Conservation (phyloP, 1,140 invertebrate genomes). For the Ceratitis capitata region DNA sequence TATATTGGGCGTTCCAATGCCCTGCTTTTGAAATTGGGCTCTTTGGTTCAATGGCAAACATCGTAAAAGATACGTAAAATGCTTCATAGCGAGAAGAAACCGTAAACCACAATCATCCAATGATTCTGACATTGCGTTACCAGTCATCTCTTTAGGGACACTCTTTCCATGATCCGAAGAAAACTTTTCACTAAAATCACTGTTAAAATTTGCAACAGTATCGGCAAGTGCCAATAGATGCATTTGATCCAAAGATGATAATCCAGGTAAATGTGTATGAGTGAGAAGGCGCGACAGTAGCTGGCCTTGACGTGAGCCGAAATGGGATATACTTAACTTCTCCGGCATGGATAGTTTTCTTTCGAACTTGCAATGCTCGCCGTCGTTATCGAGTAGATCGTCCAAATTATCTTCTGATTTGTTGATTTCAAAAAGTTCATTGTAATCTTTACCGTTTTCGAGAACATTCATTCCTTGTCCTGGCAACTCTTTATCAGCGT, state of each 20-base stretch:
- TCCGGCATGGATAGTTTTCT: constrained; percentile 75
- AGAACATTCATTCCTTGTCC: constrained; percentile 67
- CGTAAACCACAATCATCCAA: constrained; percentile 97
- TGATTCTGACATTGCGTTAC: constrained; percentile 76
- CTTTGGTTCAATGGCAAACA: constrained; percentile 91
- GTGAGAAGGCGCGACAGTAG: constrained; percentile 89
- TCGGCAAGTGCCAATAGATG: constrained; percentile 97
- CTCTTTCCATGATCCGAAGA: constrained; percentile 81
- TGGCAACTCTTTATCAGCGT: constrained; percentile 87
- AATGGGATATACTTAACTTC: constrained; percentile 79
- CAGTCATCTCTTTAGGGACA: constrained; percentile 76
- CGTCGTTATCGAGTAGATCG: constrained; percentile 77
- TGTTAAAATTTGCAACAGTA: constrained; percentile 93
- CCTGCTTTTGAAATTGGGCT: constrained; percentile 85
- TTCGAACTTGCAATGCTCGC: constrained; percentile 72
- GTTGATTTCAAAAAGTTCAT: constrained; percentile 85
- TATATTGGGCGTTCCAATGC: constrained; percentile 91
- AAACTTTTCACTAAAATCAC: constrained; percentile 85
- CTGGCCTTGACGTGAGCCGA: constrained; percentile 81
- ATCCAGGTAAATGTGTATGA: constrained; percentile 94
- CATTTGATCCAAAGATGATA: constrained; percentile 99
- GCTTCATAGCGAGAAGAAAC: constrained; percentile 96
- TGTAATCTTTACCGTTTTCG: constrained; percentile 79
- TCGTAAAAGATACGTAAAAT: constrained; percentile 92
- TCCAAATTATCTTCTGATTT: constrained; percentile 85